phyloP scores from a whole-genome alignment of 2,797 vertebrate species.

The Lepidocolaptes lacrymiger region DNA sequence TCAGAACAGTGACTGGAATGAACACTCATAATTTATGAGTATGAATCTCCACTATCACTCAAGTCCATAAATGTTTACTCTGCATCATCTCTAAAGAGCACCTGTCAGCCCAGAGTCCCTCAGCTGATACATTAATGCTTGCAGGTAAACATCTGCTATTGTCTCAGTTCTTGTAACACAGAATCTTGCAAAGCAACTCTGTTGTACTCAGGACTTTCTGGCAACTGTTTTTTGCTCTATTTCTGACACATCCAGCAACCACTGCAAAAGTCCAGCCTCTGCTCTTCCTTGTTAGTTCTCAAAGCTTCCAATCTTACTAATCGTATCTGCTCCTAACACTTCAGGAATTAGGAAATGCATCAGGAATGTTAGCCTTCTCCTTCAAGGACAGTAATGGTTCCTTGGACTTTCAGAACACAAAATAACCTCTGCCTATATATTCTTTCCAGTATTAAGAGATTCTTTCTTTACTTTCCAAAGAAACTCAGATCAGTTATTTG shows the following conservation, averaged over 20 bases:
- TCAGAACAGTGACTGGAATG: neutral
- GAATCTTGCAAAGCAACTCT: neutral
- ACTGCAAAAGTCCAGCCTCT: neutral
- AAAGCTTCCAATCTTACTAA: neutral
- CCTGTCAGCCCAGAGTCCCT: neutral
- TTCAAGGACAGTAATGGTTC: neutral
- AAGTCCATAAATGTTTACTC: neutral
- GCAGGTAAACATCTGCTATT: neutral
- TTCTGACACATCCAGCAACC: neutral
- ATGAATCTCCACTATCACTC: neutral
- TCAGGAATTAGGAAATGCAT: neutral
- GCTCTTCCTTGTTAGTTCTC: neutral
- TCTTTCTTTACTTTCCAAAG: neutral
- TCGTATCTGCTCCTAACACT: neutral
- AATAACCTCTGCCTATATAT: neutral
- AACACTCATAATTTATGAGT: neutral
- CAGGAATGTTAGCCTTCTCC: neutral
- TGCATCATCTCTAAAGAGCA: neutral
- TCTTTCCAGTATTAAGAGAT: neutral
- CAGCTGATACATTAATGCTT: neutral
- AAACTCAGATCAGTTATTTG: neutral
- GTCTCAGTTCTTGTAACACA: neutral
- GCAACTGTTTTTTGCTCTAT: neutral
- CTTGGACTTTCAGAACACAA: neutral
- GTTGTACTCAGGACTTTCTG: neutral